phyloP scores from a whole-genome alignment of 53 echinoderm and acorn worm species.

The Stichopus horrens region DNA sequence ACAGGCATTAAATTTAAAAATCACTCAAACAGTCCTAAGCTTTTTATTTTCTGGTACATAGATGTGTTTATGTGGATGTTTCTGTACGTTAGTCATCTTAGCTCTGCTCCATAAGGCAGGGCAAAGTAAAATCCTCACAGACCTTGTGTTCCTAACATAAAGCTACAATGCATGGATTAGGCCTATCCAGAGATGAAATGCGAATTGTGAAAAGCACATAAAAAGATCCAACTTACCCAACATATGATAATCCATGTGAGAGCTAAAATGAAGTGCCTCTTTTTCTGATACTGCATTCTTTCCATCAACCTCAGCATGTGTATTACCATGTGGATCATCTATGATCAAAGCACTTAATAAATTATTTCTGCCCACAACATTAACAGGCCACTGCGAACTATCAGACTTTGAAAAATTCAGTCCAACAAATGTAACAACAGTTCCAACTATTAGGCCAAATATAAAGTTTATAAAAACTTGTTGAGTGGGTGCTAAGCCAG shows the following conservation, averaged over 20 bases:
- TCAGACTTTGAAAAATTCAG: slow-evolving; percentile 46
- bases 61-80: too few relatives aligned
- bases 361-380: slow-evolving; percentile 3
- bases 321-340: slow-evolving; percentile 28
- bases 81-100: too few relatives aligned
- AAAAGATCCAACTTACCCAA: background rate
- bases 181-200: too few relatives aligned
- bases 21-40: too few relatives aligned
- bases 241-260: slow-evolving; percentile 22
- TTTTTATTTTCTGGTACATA: too few relatives aligned
- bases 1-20: too few relatives aligned
- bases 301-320: slow-evolving; percentile 17
- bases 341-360: background rate
- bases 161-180: too few relatives aligned
- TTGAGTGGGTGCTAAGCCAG: slow-evolving; percentile 1
- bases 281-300: background rate
- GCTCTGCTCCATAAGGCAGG: too few relatives aligned
- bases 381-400: background rate
- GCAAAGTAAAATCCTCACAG: too few relatives aligned
- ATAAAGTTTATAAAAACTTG: slow-evolving; percentile 53
- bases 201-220: too few relatives aligned
- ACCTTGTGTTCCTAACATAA: too few relatives aligned
- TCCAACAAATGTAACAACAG: slow-evolving; percentile 51
- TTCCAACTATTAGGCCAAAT: slow-evolving; percentile 60
- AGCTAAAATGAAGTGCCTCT: background rate